phyloP scores from a whole-genome alignment of 2,888 invertebrate genomes.

The Lepeophtheirus nordmannii region DNA sequence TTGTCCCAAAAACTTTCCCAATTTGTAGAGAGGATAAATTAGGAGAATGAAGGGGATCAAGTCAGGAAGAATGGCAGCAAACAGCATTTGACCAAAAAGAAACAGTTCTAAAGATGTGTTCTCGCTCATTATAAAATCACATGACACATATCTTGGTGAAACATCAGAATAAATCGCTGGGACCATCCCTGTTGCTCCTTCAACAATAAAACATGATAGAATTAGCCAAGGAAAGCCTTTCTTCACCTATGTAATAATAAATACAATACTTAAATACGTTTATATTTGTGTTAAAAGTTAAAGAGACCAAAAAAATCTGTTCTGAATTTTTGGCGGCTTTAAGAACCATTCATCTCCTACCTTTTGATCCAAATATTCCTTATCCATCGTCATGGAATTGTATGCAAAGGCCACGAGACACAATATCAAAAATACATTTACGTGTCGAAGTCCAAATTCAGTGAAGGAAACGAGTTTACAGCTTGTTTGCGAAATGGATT shows the following conservation, averaged over 20 bases:
- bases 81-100: background rate
- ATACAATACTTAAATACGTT: background rate
- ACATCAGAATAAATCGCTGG: background rate
- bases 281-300: background rate
- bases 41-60: background rate
- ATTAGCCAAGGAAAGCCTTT: background rate
- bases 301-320: background rate
- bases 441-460: background rate
- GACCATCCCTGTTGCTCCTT: background rate
- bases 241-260: background rate
- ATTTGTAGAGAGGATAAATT: background rate
- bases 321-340: no score
- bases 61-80: background rate
- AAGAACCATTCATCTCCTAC: background rate
- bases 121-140: background rate
- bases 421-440: background rate
- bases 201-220: background rate
- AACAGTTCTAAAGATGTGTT: background rate
- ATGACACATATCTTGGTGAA: background rate
- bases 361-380: background rate
- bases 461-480: background rate
- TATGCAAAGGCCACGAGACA: background rate
- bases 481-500: background rate
- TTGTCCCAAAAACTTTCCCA: background rate
- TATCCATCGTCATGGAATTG: background rate